Conservation (phyloP, 1,140 invertebrate genomes). For the Arion vulgaris region DNA sequence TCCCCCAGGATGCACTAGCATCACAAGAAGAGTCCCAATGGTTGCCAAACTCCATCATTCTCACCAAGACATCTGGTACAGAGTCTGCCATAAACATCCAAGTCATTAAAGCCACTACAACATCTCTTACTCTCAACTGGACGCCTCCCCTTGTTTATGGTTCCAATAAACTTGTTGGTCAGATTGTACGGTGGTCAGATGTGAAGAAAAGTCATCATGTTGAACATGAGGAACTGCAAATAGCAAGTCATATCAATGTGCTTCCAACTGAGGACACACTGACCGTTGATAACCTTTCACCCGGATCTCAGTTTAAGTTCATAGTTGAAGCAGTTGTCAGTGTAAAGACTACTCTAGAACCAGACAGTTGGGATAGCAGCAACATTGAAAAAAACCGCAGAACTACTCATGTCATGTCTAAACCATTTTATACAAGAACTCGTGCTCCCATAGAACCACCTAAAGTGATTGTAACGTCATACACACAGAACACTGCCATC, state of each 20-base stretch:
- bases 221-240: slow-evolving; percentile 57
- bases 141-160: slow-evolving; percentile 68
- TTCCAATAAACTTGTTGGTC: slow-evolving; percentile 66
- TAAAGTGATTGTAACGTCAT: slow-evolving; percentile 62
- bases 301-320: slow-evolving; percentile 68
- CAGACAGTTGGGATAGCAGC: slow-evolving; percentile 53
- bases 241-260: slow-evolving; percentile 65
- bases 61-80: slow-evolving; percentile 70
- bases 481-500: slow-evolving; percentile 63
- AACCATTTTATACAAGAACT: slow-evolving; percentile 67
- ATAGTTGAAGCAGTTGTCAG: slow-evolving; percentile 72
- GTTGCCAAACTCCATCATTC: slow-evolving; percentile 67
- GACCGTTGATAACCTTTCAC: slow-evolving; percentile 61
- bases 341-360: slow-evolving; percentile 70
- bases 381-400: slow-evolving; percentile 65
- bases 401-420: slow-evolving; percentile 70
- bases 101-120: slow-evolving; percentile 59
- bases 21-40: slow-evolving; percentile 65
- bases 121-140: slow-evolving; percentile 66
- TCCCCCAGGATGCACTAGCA: slow-evolving; percentile 61
- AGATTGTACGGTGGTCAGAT: slow-evolving; percentile 69
- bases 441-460: slow-evolving; percentile 69
- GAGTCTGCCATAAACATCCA: slow-evolving; percentile 66
- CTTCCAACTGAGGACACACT: slow-evolving; percentile 61
- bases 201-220: slow-evolving; percentile 51